Conservation (phyloP, 2,113 vertebrate genomes). For the Octodon degus region DNA sequence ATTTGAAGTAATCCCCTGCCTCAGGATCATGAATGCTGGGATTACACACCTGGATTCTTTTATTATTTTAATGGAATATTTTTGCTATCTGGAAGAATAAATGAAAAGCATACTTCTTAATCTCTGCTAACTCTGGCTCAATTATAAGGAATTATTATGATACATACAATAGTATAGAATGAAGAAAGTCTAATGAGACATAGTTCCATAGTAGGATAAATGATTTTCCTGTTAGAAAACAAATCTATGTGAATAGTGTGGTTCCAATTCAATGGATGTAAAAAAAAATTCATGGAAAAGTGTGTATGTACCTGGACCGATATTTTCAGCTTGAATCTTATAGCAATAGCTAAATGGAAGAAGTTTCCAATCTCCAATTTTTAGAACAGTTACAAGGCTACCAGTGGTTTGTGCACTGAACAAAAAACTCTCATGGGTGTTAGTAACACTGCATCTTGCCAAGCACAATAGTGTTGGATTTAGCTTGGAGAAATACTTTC, state of each 20-base stretch:
- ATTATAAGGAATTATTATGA: slow-evolving; percentile 15
- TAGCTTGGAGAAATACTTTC: not conserved
- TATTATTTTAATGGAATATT: not conserved
- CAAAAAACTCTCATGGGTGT: not conserved
- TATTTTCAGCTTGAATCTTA: slow-evolving; percentile 35
- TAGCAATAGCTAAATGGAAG: not conserved
- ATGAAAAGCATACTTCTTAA: not conserved
- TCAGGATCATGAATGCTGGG: not conserved
- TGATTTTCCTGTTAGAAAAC: not conserved
- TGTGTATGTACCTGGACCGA: not conserved
- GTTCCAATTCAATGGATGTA: not conserved
- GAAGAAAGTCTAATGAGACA: not conserved
- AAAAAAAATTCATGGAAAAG: not conserved
- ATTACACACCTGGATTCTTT: not conserved
- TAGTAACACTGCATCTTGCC: not conserved
- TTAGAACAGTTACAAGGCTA: not conserved
- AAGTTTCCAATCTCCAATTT: not conserved
- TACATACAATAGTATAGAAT: not conserved
- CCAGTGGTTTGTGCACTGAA: not conserved
- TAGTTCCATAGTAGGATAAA: not conserved
- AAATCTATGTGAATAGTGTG: not conserved
- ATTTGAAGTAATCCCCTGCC: not conserved
- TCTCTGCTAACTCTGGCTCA: slow-evolving; percentile 26
- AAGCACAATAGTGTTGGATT: not conserved
- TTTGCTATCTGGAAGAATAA: slow-evolving; percentile 28